Conservation (phyloP, 30 jellyfish, hydroid and myxozoan species). For the Chironex yamaguchii region DNA sequence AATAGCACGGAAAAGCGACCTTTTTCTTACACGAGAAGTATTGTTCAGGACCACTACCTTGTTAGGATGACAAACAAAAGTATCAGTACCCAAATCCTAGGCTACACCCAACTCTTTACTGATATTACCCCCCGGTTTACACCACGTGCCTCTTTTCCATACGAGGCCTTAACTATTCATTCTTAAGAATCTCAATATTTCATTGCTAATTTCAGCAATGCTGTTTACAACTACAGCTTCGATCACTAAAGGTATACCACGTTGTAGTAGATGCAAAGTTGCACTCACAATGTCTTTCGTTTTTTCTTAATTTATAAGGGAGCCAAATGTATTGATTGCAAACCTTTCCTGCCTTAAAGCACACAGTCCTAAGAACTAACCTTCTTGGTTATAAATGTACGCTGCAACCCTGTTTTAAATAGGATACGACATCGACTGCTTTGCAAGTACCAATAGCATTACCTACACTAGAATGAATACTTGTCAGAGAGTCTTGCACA, state of each 20-base stretch:
- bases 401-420: constrained; percentile 27
- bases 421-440: constrained; percentile 5
- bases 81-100: too few relatives aligned
- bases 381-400: constrained; percentile 7
- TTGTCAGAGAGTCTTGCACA: too few relatives aligned
- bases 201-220: constrained; percentile 1
- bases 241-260: not conserved
- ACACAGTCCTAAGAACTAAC: constrained; percentile 2
- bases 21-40: too few relatives aligned
- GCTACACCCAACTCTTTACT: too few relatives aligned
- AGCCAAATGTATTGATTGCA: constrained; percentile 13
- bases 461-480: too few relatives aligned
- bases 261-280: not conserved
- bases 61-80: too few relatives aligned
- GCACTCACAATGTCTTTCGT: not conserved
- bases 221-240: constrained; percentile 19
- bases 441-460: too few relatives aligned
- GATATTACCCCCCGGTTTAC: too few relatives aligned
- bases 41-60: too few relatives aligned
- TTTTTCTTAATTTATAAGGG: not conserved
- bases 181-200: not conserved
- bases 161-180: not conserved
- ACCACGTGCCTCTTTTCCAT: too few relatives aligned
- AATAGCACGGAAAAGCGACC: too few relatives aligned
- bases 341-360: constrained; percentile 1